Conservation (phyloP, 2,888 invertebrate genomes). For the Hemaris fuciformis region DNA sequence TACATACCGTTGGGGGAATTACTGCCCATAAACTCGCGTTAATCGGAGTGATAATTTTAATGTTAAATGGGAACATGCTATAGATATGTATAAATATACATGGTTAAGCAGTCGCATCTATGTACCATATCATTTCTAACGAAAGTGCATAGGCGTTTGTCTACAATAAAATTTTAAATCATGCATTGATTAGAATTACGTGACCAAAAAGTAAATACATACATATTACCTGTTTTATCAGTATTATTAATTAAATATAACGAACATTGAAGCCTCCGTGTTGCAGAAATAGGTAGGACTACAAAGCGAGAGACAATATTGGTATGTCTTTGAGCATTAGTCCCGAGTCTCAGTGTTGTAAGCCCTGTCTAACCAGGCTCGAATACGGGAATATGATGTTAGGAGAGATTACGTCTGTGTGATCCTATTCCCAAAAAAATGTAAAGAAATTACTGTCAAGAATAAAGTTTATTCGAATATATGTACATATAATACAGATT, state of each 20-base stretch:
- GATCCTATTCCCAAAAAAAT: no score
- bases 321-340: neutral
- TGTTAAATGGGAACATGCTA: neutral
- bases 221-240: neutral
- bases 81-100: neutral
- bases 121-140: neutral
- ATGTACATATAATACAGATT: no score
- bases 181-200: neutral
- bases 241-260: neutral
- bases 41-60: neutral
- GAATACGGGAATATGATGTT: neutral
- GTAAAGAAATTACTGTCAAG: no score
- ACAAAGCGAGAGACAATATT: neutral
- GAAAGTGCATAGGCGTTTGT: neutral
- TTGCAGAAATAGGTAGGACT: neutral
- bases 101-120: neutral
- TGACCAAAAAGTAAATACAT: neutral
- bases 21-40: conserved; percentile 1
- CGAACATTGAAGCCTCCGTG: neutral
- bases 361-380: neutral
- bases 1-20: neutral
- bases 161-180: neutral
- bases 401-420: neutral
- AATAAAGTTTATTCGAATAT: no score
- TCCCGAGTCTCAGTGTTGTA: conserved; percentile 3